Conservation (phyloP, 2,888 invertebrate species). For the Tricholauxania praeusta region DNA sequence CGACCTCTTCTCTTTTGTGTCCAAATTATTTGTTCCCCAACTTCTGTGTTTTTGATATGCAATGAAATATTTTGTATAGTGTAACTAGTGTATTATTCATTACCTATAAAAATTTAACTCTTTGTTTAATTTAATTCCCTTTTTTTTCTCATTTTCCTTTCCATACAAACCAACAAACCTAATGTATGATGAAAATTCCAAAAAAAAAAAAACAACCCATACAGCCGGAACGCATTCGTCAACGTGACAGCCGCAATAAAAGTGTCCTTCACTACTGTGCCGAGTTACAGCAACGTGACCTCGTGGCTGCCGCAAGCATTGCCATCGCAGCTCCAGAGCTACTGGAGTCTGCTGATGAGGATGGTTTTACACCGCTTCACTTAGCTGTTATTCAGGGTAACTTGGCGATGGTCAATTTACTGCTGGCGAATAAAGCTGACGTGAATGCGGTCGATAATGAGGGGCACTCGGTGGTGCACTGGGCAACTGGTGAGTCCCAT, state of each 20-base stretch:
- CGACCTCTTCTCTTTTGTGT: no score
- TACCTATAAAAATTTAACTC: no score
- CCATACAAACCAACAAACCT: not conserved
- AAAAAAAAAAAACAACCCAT: conserved; percentile 5
- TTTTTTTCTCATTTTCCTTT: conserved; percentile 19
- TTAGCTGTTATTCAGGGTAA: conserved; percentile 95
- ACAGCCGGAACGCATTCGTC: conserved; percentile 74
- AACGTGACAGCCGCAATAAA: conserved; percentile 85
- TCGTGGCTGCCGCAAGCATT: conserved; percentile 79
- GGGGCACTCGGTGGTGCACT: conserved; percentile 95
- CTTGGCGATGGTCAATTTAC: conserved; percentile 84
- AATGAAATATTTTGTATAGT: no score
- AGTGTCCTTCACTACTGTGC: conserved; percentile 95
- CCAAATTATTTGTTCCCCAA: no score
- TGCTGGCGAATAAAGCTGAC: conserved; percentile 90
- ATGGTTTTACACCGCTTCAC: conserved; percentile 95
- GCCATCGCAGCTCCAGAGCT: conserved; percentile 89
- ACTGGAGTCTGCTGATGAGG: conserved; percentile 87
- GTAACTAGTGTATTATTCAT: no score
- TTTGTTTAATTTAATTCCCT: no score
- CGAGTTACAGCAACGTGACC: conserved; percentile 64
- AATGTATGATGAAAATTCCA: not conserved
- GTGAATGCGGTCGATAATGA: conserved; percentile 93
- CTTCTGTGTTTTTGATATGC: no score
- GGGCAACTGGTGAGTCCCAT: conserved; percentile 88